Percentiles rank a stretch among this genome's conserved stretches.
Evolutionary conservation across 1,140 invertebrate species (phyloP).

Genomic region (Tetraneura akinire): DNA sequence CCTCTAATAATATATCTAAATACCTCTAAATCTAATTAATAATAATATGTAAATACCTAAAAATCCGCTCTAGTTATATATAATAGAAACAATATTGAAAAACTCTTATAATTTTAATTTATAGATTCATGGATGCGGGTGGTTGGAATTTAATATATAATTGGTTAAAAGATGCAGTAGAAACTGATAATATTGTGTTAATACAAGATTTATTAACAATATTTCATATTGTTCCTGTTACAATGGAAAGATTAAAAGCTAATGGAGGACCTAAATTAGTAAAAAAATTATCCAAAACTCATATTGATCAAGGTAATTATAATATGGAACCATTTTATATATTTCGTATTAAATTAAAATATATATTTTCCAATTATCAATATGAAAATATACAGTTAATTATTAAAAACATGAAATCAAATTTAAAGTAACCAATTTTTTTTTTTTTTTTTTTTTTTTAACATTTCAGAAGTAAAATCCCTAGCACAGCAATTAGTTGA

Average conservation of each 20-base stretch:
- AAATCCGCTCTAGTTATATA: no score
- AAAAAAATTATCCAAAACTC: slow-evolving; percentile 80
- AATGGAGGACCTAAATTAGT: slow-evolving; percentile 90
- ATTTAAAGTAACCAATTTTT: background rate
- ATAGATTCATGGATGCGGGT: slow-evolving; percentile 81
- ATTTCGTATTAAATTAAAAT: background rate
- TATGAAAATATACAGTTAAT: background rate
- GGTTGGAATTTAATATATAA: slow-evolving; percentile 86
- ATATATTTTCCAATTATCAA: background rate
- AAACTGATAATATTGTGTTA: slow-evolving; percentile 80
- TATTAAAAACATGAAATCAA: background rate
- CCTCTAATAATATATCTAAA: no score
- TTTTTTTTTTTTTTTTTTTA: background rate
- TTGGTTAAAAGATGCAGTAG: slow-evolving; percentile 85
- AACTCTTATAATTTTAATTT: slow-evolving; percentile 52
- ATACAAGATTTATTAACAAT: slow-evolving; percentile 83
- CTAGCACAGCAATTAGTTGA: slow-evolving; percentile 39
- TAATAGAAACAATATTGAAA: no score
- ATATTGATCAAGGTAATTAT: slow-evolving; percentile 10
- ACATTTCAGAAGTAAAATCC: slow-evolving; percentile 37
- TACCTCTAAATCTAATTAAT: no score
- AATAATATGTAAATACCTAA: no score
- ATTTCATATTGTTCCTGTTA: slow-evolving; percentile 81
- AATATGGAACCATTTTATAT: background rate
- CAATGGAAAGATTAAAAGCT: slow-evolving; percentile 83